Percentiles rank a stretch among this genome's conserved stretches.
phyloP scores from a whole-genome alignment of 2,113 vertebrate genomes.

The Lepisosteus oculatus region DNA sequence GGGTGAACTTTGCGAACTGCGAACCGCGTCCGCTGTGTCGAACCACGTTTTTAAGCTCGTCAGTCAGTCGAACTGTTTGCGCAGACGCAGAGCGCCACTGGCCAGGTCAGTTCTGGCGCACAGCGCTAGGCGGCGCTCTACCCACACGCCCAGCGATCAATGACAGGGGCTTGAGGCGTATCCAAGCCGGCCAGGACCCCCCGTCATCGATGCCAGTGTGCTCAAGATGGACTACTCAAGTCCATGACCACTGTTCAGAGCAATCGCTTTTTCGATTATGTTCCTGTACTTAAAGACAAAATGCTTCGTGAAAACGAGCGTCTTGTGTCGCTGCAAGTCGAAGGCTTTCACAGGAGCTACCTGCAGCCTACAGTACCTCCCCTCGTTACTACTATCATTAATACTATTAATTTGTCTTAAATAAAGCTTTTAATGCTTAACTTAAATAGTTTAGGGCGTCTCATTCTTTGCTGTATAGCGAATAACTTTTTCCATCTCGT shows the following conservation, averaged over 20 bases:
- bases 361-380: no score
- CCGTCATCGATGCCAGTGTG: no score
- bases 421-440: not conserved
- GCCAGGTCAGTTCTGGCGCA: slow-evolving; percentile 35
- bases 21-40: slow-evolving; percentile 49
- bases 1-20: slow-evolving; percentile 38
- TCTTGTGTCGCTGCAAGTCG: no score
- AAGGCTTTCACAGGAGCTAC: no score
- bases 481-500: not conserved
- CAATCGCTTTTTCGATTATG: no score
- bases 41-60: slow-evolving; percentile 33
- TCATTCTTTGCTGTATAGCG: not conserved
- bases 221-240: no score
- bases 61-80: not conserved
- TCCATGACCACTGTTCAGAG: no score
- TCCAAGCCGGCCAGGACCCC: no score
- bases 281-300: no score
- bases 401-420: not conserved
- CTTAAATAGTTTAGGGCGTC: not conserved
- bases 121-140: slow-evolving; percentile 47
- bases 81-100: slow-evolving; percentile 20
- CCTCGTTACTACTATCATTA: no score
- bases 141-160: slow-evolving; percentile 24
- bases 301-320: no score
- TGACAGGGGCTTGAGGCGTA: no score